Evolutionary conservation across 2,113 vertebrate genomes (phyloP), one percentile per base, ranked within the genome.

Genomic region (Cairina moschata): DNA sequence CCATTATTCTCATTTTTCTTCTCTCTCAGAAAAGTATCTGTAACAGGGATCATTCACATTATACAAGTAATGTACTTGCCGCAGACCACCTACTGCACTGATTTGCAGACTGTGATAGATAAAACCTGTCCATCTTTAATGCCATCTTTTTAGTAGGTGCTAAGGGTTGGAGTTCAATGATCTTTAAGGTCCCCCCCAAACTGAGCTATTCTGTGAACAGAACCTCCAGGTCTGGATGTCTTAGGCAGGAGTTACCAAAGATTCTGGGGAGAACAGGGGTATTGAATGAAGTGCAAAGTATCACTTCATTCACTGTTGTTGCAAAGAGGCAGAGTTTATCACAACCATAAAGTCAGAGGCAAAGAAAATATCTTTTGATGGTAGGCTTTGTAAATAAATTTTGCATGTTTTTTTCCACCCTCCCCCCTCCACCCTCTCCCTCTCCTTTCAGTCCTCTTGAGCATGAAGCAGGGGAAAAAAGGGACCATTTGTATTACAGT

Each of bases 401-500:
- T 40, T 31, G 25, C 3, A 26, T 76, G 52, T 2, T 10, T 52
- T 59, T 71, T 60, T 44, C 46, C 20, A 11, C 5, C 46, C 46
- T 21, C 10, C 20, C 46, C 46, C 10, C 46, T 52, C 2, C 2
- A 40, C 46, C 5, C 46, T 52, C 2, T 1, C 46, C 10, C 46
- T 52, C 1, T 1, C 3, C 17, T 11, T 48, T 36, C 5, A 2
- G 5, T 58, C 32, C 34, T 48, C 46, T 48, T 21, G 9, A 79
- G 25, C 12, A 60, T 52, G 44, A 90, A 13, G 18, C 20, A 52
- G 28, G 40, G 68, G 17, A 52, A 78, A 56, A 84, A 78, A 34
- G 15, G 36, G 28, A 52, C 83, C 85, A 95, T 97, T 95, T 94
- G 54, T 98, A 88, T 97, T 91, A 97, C 86, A 93, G 97, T 96